A percentile compares a stretch with the other conserved stretches of the same genome.
Conservation (phyloP, 1,140 invertebrate species). For the Sarcophaga peregrina region DNA sequence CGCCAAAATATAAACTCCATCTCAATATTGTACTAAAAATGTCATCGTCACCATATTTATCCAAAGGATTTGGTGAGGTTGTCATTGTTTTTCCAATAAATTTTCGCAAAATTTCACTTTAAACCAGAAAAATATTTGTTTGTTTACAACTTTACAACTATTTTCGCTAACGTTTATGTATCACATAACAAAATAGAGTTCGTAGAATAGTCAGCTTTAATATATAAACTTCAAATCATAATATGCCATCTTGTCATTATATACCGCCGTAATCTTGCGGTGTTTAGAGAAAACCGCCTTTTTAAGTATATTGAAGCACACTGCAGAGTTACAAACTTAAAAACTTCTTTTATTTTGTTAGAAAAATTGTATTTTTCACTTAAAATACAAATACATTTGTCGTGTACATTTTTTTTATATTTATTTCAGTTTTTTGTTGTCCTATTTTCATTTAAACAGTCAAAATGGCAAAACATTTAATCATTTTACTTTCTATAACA, state of each 20-base stretch:
- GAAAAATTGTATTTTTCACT: too few species aligned
- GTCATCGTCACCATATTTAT: slow-evolving; percentile 61
- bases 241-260: not conserved
- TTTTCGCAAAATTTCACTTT: not conserved
- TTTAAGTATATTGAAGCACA: too few species aligned
- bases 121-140: not conserved
- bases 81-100: not conserved
- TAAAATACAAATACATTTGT: too few species aligned
- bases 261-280: too few species aligned
- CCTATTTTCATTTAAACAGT: too few species aligned
- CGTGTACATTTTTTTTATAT: too few species aligned
- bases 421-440: too few species aligned
- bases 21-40: slow-evolving; percentile 55
- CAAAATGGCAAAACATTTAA: too few species aligned
- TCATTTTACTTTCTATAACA: too few species aligned
- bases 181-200: not conserved
- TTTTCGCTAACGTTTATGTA: not conserved
- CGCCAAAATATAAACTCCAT: slow-evolving; percentile 60
- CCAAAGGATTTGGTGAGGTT: slow-evolving; percentile 38
- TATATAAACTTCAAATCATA: not conserved
- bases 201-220: not conserved
- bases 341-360: too few species aligned
- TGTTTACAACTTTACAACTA: not conserved
- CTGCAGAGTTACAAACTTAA: too few species aligned
- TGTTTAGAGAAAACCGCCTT: too few species aligned